Evolutionary conservation across 1,140 invertebrate species (phyloP), one percentile per base, ranked within the genome.

Genomic region (Proales similis): DNA sequence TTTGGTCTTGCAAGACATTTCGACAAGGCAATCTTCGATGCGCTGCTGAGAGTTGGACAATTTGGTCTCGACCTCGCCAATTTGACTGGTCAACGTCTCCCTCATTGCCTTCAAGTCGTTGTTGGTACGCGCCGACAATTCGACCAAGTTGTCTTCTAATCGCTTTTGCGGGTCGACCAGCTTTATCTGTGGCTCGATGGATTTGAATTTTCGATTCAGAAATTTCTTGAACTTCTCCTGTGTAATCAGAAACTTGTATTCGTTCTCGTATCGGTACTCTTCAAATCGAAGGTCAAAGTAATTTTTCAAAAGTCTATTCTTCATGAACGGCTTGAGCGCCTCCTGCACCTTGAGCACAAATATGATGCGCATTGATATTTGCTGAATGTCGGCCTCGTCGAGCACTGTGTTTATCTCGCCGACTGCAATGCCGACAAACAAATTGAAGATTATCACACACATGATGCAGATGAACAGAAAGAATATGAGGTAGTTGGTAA

Each of bases 321-420:
- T 9, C 22, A 42, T 57, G 32, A 57, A 57, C 45, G 36, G 24
- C 17, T 57, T 57, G 17, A 57, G 20, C 7, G 51, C 45, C 17
- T 57, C 51, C 32, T 57, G 51, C 9, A 57, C 51, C 19, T 57
- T 57, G 33, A 57, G 20, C 2, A 57, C 51, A 42, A 57, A 57
- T 42, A 57, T 57, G 20, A 57, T 57, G 27, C 51, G n/a, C 51
- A 57, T 57, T 17, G 51, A 57, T 26, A 57, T 57, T 39, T 57
- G 51, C 19, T 57, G 51, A 12, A 57, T 57, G 7, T 57, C 51
- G 4, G 51, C 51, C 12, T 57, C 51, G n/a, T 57, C 51, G 20
- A 57, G 32, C 6, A 57, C 51, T 39, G 51, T 57, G 9, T 57
- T 57, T 12, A 57, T 57, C 14, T 57, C 51, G 20, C 51, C 51